Conservation (phyloP, 2,888 invertebrate species). For the Luperina testacea region DNA sequence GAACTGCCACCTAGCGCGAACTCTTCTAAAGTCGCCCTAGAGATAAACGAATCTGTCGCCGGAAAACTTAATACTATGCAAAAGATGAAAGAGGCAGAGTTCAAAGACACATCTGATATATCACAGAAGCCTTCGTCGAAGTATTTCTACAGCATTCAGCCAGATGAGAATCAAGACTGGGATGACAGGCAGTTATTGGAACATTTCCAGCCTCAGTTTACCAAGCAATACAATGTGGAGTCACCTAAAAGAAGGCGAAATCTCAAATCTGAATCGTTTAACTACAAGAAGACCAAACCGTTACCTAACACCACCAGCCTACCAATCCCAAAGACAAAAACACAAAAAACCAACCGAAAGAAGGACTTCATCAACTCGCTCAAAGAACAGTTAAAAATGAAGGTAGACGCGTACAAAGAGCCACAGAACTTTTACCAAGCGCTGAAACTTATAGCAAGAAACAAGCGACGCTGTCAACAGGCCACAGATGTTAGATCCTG, state of each 20-base stretch:
- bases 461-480: slow-evolving; percentile 68
- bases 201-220: not conserved
- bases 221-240: not conserved
- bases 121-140: slow-evolving; percentile 27
- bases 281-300: slow-evolving; percentile 45
- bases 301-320: slow-evolving; percentile 35
- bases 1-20: slow-evolving; percentile 19
- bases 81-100: not conserved
- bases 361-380: slow-evolving; percentile 72
- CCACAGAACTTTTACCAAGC: slow-evolving; percentile 79
- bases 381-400: slow-evolving; percentile 74
- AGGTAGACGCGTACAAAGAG: slow-evolving; percentile 67
- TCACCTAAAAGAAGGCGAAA: slow-evolving; percentile 11
- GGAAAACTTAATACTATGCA: slow-evolving; percentile 64
- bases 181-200: slow-evolving; percentile 21
- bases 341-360: slow-evolving; percentile 66
- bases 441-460: slow-evolving; percentile 76
- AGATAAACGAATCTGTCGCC: slow-evolving; percentile 74
- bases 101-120: not conserved
- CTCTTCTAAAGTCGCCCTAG: slow-evolving; percentile 68
- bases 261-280: slow-evolving; percentile 60
- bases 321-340: slow-evolving; percentile 25
- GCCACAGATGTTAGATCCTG: slow-evolving; percentile 49
- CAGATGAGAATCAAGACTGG: slow-evolving; percentile 31
- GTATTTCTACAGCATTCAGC: slow-evolving; percentile 47